Evolutionary conservation across 2,888 invertebrate genomes (phyloP), one percentile per base, ranked within the genome.

Genomic region (Pandemis cinnamomeana): DNA sequence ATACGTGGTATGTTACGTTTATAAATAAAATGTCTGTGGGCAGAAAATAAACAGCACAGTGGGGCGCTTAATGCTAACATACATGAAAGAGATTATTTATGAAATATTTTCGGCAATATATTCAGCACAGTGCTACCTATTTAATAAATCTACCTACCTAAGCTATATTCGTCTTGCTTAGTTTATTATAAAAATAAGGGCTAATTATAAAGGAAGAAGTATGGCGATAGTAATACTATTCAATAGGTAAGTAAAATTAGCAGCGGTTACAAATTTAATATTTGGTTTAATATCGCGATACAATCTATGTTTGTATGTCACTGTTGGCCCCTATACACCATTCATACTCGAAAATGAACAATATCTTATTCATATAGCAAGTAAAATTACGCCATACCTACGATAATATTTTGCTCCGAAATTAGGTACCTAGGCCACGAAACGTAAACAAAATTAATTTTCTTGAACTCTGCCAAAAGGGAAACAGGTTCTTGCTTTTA

Each of bases 401-500:
- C 46, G 62, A 74, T 61, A 71, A 74, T 66, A 74, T 74, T 71
- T 67, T 69, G 63, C 64, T 62, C 36, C 36, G n/a, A 67, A 67
- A 64, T 62, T 41, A 51, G 66, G 64, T 61, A n/a, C n/a, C n/a
- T n/a, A 11, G 61, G 61, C 70, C 61, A 46, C 46, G 44, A 61
- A 44, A 70, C 70, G 71, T 74, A 74, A 71, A 74, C 61, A 74
- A 71, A 74, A 71, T 74, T 70, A 67, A 62, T 61, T 53, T 71
- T 53, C 71, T 74, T 70, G 55, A 71, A 67, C 61, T 62, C 60
- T 58, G 13, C 53, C 20, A 61, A 60, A 74, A 67, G 62, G 55
- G 53, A 71, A 74, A 74, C 74, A 74, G 71, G 53, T 55, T 51
- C 74, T 55, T 74, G 70, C 74, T 74, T 67, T 74, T 74, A 74